Percentiles rank a stretch among this genome's conserved stretches.
Evolutionary conservation across 1,140 invertebrate genomes (phyloP).

Genomic region (Cecropterus lyciades): DNA sequence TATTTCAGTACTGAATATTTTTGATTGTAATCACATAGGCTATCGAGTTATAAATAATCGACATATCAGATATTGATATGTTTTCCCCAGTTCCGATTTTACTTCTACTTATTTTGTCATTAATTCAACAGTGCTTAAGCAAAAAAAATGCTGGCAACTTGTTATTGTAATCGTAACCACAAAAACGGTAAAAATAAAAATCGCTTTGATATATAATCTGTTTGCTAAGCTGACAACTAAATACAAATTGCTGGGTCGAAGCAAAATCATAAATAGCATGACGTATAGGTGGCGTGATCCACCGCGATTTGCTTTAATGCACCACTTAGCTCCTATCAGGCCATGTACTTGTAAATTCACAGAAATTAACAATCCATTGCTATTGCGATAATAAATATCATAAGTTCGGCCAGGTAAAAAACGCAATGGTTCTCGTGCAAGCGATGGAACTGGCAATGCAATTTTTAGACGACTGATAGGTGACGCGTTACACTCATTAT

Average conservation of each 20-base stretch:
- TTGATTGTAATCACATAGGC: too few relatives aligned
- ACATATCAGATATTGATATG: too few relatives aligned
- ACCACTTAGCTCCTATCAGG: conserved; percentile 27
- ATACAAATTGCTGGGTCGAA: conserved; percentile 15
- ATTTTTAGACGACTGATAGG: conserved; percentile 20
- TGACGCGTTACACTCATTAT: conserved; percentile 12
- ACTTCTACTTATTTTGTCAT: background rate
- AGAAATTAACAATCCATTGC: conserved; percentile 1
- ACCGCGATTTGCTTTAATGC: conserved; percentile 31
- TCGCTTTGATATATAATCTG: conserved; percentile 24
- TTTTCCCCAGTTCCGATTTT: too few relatives aligned
- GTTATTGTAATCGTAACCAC: background rate
- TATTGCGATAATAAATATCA: background rate
- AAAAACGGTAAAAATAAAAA: conserved; percentile 20
- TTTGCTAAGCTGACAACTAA: conserved; percentile 23
- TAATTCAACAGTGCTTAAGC: background rate
- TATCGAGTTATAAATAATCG: too few relatives aligned
- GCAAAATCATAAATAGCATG: conserved; percentile 27
- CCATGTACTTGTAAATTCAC: background rate
- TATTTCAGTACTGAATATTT: too few relatives aligned
- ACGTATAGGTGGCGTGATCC: conserved; percentile 38
- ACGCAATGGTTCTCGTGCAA: conserved; percentile 14
- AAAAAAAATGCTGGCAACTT: background rate
- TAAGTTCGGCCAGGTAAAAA: background rate
- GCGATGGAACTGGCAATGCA: conserved; percentile 3